A percentile compares a stretch with the other conserved stretches of the same genome.
Evolutionary conservation across 2,797 vertebrate species (phyloP).

Genomic region (Eremophila alpestris): DNA sequence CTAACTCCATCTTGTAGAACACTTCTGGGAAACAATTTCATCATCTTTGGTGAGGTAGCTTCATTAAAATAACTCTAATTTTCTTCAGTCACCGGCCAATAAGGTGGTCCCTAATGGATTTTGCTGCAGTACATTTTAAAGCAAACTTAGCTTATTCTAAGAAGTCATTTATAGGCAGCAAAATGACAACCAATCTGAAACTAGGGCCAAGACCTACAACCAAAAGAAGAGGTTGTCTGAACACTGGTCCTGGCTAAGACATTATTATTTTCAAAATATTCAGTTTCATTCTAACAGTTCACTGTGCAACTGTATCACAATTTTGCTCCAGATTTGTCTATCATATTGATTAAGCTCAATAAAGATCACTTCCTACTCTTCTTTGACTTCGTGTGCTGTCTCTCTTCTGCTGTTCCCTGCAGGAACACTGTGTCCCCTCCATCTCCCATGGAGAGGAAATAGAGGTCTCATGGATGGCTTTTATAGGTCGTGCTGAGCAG

Average conservation of each 20-base stretch:
- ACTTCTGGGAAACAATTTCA: background rate
- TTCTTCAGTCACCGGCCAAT: background rate
- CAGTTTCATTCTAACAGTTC: background rate
- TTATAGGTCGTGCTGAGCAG: background rate
- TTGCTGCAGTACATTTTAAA: background rate
- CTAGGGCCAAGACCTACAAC: background rate
- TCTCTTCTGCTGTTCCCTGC: background rate
- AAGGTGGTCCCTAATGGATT: background rate
- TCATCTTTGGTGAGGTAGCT: background rate
- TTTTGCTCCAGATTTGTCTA: background rate
- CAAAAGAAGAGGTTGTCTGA: background rate
- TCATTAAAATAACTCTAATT: background rate
- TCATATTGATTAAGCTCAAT: background rate
- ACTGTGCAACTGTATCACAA: background rate
- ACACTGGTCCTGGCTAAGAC: rapidly evolving
- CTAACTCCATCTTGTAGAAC: background rate
- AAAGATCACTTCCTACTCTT: background rate
- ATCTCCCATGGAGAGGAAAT: background rate
- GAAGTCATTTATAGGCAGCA: background rate
- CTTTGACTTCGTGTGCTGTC: background rate
- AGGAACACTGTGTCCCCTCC: background rate
- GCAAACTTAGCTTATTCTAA: background rate
- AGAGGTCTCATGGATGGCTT: background rate
- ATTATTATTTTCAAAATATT: background rate
- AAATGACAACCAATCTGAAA: background rate